These are phyloP conservation scores for Horisme vitalbata DNA, from an alignment of 2,888 invertebrate genomes.

Conservation along the genomic window DNA sequence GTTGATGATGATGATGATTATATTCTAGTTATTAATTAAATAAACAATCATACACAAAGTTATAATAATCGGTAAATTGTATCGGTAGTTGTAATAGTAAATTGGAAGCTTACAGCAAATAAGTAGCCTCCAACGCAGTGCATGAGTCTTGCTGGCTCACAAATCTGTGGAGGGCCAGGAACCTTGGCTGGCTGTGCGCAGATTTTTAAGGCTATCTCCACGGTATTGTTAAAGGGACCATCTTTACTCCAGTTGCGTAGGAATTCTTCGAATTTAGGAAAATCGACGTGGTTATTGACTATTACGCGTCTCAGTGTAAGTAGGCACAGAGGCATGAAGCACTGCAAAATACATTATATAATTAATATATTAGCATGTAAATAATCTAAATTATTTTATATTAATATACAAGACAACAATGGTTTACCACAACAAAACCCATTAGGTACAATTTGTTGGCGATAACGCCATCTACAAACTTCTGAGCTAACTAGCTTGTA, in stretches of 20 bases:
- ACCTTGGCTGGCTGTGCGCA: constrained; percentile 43
- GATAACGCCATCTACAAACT: constrained; percentile 7
- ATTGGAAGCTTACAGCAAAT: constrained; percentile 45
- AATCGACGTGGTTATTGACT: constrained; percentile 46
- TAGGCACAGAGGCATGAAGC: constrained; percentile 55
- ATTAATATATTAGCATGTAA: no score
- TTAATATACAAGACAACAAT: no score
- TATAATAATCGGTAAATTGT: no score
- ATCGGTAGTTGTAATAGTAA: no score
- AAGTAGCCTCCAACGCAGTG: constrained; percentile 50
- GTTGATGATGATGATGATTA: no score
- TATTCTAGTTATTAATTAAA: no score
- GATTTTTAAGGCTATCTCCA: constrained; percentile 42
- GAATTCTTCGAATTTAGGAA: constrained; percentile 41
- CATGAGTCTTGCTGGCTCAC: constrained; percentile 54
- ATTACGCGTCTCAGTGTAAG: constrained; percentile 50
- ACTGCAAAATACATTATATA: constrained; percentile 40
- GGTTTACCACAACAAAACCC: no score
- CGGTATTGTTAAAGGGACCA: constrained; percentile 44
- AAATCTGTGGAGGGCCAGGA: constrained; percentile 52
- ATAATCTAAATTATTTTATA: no score
- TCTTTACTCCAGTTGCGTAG: constrained; percentile 50
- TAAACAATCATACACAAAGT: no score
- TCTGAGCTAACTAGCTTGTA: constrained; percentile 1
- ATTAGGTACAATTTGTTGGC: background rate